These are phyloP conservation scores for Nannobrachium achirus DNA, from an alignment of 2,113 vertebrate species.

Conservation along the genomic window DNA sequence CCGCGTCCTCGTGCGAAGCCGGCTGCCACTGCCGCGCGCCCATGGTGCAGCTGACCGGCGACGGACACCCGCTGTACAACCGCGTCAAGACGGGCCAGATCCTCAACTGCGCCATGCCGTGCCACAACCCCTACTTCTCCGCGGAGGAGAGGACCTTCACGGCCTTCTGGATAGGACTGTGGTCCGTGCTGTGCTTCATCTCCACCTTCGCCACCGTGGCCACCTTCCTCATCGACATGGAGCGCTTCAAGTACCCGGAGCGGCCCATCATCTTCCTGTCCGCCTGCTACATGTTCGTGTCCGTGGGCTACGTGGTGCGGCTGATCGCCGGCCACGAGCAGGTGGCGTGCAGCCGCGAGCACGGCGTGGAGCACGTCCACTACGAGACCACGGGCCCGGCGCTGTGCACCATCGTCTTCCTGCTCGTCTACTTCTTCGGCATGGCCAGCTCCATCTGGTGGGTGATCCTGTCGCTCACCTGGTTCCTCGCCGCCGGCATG, in stretches of 20 bases:
- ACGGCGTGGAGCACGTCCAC: slow-evolving; percentile 80
- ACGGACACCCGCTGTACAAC: slow-evolving; percentile 86
- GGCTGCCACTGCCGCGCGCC: slow-evolving; percentile 88
- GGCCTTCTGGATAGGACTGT: slow-evolving; percentile 91
- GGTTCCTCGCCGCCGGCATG: slow-evolving; percentile 91
- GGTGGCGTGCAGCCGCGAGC: slow-evolving; percentile 85
- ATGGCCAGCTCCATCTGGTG: slow-evolving; percentile 94
- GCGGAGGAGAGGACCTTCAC: slow-evolving; percentile 89
- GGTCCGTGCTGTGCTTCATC: slow-evolving; percentile 91
- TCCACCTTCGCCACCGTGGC: slow-evolving; percentile 91
- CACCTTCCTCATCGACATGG: slow-evolving; percentile 93
- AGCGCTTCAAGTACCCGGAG: slow-evolving; percentile 92
- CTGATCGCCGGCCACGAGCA: slow-evolving; percentile 88
- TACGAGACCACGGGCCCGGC: slow-evolving; percentile 92
- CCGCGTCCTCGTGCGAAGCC: slow-evolving; percentile 77
- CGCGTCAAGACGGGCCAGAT: slow-evolving; percentile 87
- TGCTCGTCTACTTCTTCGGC: slow-evolving; percentile 91
- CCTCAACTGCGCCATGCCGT: slow-evolving; percentile 88
- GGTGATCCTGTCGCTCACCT: slow-evolving; percentile 90
- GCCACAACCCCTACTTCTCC: slow-evolving; percentile 90
- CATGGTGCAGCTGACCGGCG: slow-evolving; percentile 85
- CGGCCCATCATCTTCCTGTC: slow-evolving; percentile 94
- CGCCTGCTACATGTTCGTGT: slow-evolving; percentile 93
- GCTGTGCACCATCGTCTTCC: slow-evolving; percentile 92
- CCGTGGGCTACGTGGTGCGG: slow-evolving; percentile 87